Base-by-base conservation (phyloP, 2,888 invertebrate genomes). In the Cheilosia impressa region DNA sequence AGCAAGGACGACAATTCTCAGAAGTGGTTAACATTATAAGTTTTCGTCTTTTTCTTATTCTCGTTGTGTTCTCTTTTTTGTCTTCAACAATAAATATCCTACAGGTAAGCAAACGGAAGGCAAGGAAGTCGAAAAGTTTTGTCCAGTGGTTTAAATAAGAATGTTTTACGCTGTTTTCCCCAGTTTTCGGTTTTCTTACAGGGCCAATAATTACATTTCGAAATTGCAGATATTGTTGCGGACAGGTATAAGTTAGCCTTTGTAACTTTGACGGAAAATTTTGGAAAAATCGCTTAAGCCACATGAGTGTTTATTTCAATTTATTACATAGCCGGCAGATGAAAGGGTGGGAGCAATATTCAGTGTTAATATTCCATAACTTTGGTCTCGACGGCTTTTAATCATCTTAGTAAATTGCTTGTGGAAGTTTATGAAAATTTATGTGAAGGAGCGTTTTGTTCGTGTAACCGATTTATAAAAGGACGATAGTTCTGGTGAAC, bases 1-100 rank as follows among this genome's bases (percentile, higher is more conserved):
- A 68, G 63, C 66, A 73, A 62, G 77, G 76, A 65, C 77, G 62
- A 24, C 73, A 47, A 57, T 68, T 52, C 22, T n/a, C 31, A 60
- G 43, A 60, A 76, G 82, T 78, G 82, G 82, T 72, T 71, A 71
- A 31, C 71, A 71, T 71, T 58, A 69, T 50, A 69, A 75, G 60
- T 66, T 80, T 73, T 52, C 50, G 17, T 52, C 2, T 24, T 34
- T 50, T 31, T 43, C 10, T 82, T 24, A 24, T 24, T 69, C 31
- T 7, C 17, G 19, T 57, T 50, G 7, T 43, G 27, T 13, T 15
- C 17, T 55, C 34, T 66, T 52, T 72, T 50, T 45, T 34, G 24
- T 50, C 43, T 53, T 27, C 24, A 71, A 47, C 10, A 15, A 19
- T n/a, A 41, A n/a, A n/a, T 22, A 60, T 55, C 19, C 6, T 19